Evolutionary conservation across 2,888 invertebrate genomes (phyloP).

Genomic region (Operophtera brumata): DNA sequence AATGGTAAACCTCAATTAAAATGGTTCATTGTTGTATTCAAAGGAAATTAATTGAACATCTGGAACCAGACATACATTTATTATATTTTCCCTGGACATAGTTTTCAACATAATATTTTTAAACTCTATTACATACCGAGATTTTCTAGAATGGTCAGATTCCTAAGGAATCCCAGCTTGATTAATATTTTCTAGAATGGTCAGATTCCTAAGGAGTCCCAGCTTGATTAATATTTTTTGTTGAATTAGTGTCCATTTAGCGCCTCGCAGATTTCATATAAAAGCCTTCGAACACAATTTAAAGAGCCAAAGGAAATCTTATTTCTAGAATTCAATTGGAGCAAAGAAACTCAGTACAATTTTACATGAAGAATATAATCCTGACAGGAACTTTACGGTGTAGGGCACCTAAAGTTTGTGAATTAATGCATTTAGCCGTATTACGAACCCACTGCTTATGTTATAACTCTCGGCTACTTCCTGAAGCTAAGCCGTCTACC

Average conservation of each 20-base stretch:
- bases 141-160: neutral
- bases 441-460: conserved; percentile 8
- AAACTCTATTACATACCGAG: no score
- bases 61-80: no score
- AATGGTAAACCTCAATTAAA: no score
- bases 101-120: no score
- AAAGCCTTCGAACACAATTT: conserved; percentile 31
- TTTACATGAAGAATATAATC: conserved; percentile 27
- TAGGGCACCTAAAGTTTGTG: conserved; percentile 14
- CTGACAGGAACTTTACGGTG: conserved; percentile 15
- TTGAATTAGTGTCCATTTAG: conserved; percentile 9
- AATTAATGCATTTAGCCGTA: conserved; percentile 31
- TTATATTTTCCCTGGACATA: no score
- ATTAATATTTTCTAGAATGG: neutral
- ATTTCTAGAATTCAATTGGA: conserved; percentile 26
- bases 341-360: conserved; percentile 27
- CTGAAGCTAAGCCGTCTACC: no score
- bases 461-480: neutral
- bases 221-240: conserved; percentile 12
- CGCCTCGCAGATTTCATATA: conserved; percentile 21
- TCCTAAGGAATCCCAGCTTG: neutral
- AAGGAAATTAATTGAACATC: no score
- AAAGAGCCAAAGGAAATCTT: conserved; percentile 23
- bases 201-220: neutral
- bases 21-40: no score